These are phyloP conservation scores for Amblyornis subalaris DNA, from an alignment of 2,113 vertebrate species.

Conservation along the genomic window DNA sequence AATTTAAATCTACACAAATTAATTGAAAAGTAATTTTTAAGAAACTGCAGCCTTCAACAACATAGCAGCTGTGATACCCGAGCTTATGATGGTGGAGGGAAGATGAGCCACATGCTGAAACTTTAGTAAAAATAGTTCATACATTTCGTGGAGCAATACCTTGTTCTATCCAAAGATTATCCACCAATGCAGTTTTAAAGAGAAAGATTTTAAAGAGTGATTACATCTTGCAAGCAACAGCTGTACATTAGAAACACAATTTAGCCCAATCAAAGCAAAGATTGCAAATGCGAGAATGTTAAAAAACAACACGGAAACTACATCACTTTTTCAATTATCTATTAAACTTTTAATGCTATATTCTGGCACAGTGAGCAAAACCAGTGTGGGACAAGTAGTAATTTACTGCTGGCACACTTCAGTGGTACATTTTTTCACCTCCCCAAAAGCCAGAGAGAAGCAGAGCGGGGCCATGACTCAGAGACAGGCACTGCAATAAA, in stretches of 20 bases:
- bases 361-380: not conserved
- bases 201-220: not conserved
- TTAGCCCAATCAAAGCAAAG: not conserved
- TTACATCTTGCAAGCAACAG: not conserved
- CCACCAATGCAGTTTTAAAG: not conserved
- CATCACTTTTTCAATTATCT: not conserved
- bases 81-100: accelerated
- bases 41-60: not conserved
- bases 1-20: not conserved
- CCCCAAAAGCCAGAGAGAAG: not conserved
- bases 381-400: not conserved
- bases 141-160: not conserved
- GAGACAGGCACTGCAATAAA: accelerated
- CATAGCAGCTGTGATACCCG: accelerated
- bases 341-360: not conserved
- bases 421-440: not conserved
- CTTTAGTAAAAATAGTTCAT: not conserved
- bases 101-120: accelerated
- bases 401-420: not conserved
- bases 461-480: not conserved
- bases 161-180: not conserved
- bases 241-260: not conserved
- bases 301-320: not conserved
- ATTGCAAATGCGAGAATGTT: not conserved
- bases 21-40: not conserved